phyloP scores from a whole-genome alignment of 2,888 invertebrate genomes.

The Agonopterix subpropinquella region DNA sequence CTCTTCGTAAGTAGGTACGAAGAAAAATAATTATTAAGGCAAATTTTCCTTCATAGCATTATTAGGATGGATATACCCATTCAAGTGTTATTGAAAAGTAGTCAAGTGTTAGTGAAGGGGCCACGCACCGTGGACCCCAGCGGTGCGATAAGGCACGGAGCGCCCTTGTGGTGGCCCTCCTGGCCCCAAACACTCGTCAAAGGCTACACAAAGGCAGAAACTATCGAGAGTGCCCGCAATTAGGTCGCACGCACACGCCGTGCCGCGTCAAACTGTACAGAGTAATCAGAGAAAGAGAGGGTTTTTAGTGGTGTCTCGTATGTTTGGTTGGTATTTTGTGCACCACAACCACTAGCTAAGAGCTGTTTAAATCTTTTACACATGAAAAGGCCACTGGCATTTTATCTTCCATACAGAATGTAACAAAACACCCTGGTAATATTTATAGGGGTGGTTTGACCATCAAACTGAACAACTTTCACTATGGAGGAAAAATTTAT shows the following conservation, averaged over 20 bases:
- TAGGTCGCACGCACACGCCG: constrained; percentile 9
- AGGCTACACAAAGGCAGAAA: constrained; percentile 6
- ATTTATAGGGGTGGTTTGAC: too few relatives aligned
- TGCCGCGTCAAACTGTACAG: neutral
- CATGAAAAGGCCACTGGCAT: too few relatives aligned
- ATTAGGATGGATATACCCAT: neutral
- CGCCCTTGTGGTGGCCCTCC: neutral
- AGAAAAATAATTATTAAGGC: too few relatives aligned
- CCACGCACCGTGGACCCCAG: constrained; percentile 1
- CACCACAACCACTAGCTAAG: too few relatives aligned
- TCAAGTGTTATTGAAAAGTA: neutral
- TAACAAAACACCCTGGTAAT: too few relatives aligned
- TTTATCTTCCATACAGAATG: too few relatives aligned
- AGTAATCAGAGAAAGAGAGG: neutral
- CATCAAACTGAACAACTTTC: too few relatives aligned
- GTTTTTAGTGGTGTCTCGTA: too few relatives aligned
- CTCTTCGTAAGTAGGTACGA: too few relatives aligned
- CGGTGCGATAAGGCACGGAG: constrained; percentile 10
- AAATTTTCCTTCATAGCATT: neutral
- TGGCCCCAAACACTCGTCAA: constrained; percentile 3
- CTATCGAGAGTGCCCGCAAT: constrained; percentile 9
- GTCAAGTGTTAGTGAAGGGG: neutral
- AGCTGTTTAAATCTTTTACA: too few relatives aligned
- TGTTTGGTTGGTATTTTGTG: too few relatives aligned
- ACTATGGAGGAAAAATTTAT: too few relatives aligned